Conservation (phyloP, 2,113 vertebrate genomes). For the Protomyctophum bolini region DNA sequence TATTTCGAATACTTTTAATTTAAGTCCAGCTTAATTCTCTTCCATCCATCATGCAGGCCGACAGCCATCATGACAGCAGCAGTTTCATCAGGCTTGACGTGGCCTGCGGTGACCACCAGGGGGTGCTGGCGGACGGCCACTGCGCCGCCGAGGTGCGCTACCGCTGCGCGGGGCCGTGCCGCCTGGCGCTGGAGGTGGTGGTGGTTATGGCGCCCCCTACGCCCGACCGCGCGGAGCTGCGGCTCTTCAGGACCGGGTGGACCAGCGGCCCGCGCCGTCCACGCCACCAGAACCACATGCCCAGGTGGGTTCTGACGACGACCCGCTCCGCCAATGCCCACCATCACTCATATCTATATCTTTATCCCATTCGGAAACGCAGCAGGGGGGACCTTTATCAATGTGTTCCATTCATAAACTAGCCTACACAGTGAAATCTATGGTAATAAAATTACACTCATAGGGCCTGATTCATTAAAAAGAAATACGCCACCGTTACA, state of each 20-base stretch:
- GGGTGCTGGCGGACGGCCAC: conserved; percentile 67
- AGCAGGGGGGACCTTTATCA: too few relatives aligned
- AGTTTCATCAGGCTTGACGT: conserved; percentile 84
- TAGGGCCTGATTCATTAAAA: too few relatives aligned
- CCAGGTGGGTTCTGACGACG: too few relatives aligned
- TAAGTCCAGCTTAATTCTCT: conserved; percentile 2
- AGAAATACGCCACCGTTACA: too few relatives aligned
- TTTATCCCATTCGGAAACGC: too few relatives aligned
- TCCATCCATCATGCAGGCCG: conserved; percentile 51
- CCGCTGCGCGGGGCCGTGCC: conserved; percentile 85
- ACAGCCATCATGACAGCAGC: conserved; percentile 34
- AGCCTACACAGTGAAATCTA: too few relatives aligned
- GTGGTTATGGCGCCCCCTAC: conserved; percentile 82
- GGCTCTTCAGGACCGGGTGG: conserved; percentile 87
- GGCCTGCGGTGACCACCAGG: conserved; percentile 73
- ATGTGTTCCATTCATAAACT: too few relatives aligned
- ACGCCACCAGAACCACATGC: conserved; percentile 26
- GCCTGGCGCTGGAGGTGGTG: conserved; percentile 82
- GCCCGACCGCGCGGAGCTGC: conserved; percentile 77
- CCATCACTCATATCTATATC: too few relatives aligned
- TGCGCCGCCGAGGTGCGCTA: conserved; percentile 83
- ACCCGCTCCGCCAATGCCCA: too few relatives aligned
- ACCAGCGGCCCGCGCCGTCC: conserved; percentile 68
- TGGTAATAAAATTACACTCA: too few relatives aligned
- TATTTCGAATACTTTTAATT: too few relatives aligned